These are phyloP conservation scores for Octopus bimaculoides DNA, from an alignment of 1,140 invertebrate genomes.

Conservation along the genomic window DNA sequence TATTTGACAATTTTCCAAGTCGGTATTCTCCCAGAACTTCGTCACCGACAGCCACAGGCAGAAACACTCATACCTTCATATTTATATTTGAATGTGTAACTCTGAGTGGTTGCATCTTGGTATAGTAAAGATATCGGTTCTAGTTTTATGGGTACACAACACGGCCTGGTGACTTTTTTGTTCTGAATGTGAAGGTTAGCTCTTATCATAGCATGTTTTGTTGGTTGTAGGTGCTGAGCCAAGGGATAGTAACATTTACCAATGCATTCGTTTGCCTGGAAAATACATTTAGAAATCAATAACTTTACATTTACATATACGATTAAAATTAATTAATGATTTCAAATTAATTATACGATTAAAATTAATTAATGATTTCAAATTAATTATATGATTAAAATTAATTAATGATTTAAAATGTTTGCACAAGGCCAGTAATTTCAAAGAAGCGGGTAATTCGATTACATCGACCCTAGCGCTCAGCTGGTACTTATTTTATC, in stretches of 20 bases:
- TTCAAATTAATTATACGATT: too few relatives aligned
- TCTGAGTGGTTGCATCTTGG: conserved; percentile 64
- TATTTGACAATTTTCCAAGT: too few relatives aligned
- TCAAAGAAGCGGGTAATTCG: too few relatives aligned
- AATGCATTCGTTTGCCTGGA: conserved; percentile 82
- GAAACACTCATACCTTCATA: conserved; percentile 70
- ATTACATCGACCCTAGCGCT: too few relatives aligned
- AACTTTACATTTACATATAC: too few relatives aligned
- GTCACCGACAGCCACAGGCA: conserved; percentile 68
- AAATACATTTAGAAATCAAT: background rate
- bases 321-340: too few relatives aligned
- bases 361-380: too few relatives aligned
- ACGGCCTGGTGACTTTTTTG: conserved; percentile 63
- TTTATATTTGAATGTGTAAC: conserved; percentile 62
- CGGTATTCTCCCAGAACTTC: too few relatives aligned
- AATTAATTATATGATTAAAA: too few relatives aligned
- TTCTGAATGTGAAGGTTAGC: conserved; percentile 89
- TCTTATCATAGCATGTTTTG: conserved; percentile 99
- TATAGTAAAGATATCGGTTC: conserved; percentile 66
- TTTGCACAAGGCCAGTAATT: too few relatives aligned
- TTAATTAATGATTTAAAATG: too few relatives aligned
- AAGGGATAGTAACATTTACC: conserved; percentile 92
- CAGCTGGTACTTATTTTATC: too few relatives aligned
- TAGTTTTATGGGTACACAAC: conserved; percentile 69
- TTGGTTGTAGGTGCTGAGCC: conserved; percentile 87